Evolutionary conservation across 2,888 invertebrate species (phyloP).

Genomic region (Cactoblastis cactorum): DNA sequence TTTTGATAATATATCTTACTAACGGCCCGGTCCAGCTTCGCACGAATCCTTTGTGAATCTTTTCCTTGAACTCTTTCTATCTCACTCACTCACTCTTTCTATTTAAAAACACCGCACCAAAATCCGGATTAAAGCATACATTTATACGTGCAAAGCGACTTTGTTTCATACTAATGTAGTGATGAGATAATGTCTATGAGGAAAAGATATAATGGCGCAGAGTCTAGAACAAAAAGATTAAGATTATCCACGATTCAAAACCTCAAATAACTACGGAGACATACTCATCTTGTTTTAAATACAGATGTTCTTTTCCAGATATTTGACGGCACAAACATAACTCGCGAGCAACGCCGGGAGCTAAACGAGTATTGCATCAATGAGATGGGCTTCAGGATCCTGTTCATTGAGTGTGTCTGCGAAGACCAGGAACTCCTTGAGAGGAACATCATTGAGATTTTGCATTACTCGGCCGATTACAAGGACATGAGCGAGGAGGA

Average conservation of each 20-base stretch:
- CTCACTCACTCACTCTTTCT: no score
- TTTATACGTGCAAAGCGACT: no score
- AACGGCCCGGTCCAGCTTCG: no score
- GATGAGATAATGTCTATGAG: no score
- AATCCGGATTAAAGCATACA: no score
- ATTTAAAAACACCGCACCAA: no score
- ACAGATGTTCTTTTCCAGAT: constrained; percentile 79
- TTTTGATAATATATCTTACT: no score
- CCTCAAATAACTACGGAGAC: not conserved
- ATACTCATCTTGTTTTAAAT: constrained; percentile 14
- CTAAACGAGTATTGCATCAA: constrained; percentile 85
- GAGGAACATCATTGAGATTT: constrained; percentile 83
- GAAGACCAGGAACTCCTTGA: constrained; percentile 82
- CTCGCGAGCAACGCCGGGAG: constrained; percentile 87
- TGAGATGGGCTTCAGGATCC: constrained; percentile 88
- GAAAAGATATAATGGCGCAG: not conserved
- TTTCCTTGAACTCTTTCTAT: no score
- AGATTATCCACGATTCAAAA: not conserved
- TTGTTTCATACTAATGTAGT: no score
- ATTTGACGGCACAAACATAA: constrained; percentile 95
- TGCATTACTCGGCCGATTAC: constrained; percentile 93
- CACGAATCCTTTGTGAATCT: no score
- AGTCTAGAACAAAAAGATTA: constrained; percentile 2
- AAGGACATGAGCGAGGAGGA: constrained; percentile 86
- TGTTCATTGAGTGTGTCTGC: constrained; percentile 95